A percentile compares a stretch with the other conserved stretches of the same genome.
Conservation (phyloP, 2,888 invertebrate species). For the Rhagonycha fulva region DNA sequence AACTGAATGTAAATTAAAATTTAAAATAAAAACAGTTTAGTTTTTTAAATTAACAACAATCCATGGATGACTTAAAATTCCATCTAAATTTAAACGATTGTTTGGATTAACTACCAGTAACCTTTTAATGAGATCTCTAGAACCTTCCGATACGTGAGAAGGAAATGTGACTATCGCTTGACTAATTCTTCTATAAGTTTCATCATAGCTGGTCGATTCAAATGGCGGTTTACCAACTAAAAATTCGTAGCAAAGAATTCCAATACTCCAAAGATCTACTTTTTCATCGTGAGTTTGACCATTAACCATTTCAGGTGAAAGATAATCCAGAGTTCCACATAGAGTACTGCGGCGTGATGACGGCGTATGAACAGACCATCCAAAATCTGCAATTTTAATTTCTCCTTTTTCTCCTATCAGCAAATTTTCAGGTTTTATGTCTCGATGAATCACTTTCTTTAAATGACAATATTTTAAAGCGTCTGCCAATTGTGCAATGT, state of each 20-base stretch:
- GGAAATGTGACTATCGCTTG: conserved; percentile 75
- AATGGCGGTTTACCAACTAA: conserved; percentile 94
- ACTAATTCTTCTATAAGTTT: conserved; percentile 78
- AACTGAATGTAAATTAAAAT: background rate
- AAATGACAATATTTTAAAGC: conserved; percentile 88
- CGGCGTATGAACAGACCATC: conserved; percentile 97
- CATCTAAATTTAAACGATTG: conserved; percentile 71
- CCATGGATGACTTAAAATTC: conserved; percentile 83
- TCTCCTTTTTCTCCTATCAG: conserved; percentile 83
- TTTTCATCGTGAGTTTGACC: conserved; percentile 84
- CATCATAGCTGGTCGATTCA: conserved; percentile 72
- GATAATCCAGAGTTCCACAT: conserved; percentile 94
- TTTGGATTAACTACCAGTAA: conserved; percentile 78
- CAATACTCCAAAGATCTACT: conserved; percentile 95
- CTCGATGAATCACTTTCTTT: conserved; percentile 91
- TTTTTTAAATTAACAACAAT: conserved; percentile 54
- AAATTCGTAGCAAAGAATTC: conserved; percentile 93
- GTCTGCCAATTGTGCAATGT: conserved; percentile 83
- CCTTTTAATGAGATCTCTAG: conserved; percentile 77
- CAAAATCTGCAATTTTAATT: conserved; percentile 96
- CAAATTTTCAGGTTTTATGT: conserved; percentile 96
- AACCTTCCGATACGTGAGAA: conserved; percentile 71
- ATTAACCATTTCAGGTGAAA: conserved; percentile 93
- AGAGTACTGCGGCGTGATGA: conserved; percentile 87
- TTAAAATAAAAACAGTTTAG: background rate